Conservation (phyloP, 2,113 vertebrate genomes). For the Rhineura floridana region DNA sequence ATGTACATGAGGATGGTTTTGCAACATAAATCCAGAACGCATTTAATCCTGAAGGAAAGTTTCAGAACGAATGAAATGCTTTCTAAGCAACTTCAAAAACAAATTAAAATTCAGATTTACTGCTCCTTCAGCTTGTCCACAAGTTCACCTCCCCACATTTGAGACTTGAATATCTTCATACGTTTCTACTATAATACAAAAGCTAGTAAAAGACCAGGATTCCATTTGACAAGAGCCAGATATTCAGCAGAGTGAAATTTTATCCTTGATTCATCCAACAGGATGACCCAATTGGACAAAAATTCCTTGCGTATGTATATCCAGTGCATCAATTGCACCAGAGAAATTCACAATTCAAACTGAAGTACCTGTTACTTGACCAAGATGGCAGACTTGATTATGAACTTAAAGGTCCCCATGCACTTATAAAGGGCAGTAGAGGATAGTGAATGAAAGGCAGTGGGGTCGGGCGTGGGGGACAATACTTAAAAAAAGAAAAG, state of each 20-base stretch:
- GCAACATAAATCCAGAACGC: neutral
- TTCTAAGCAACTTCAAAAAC: conserved; percentile 28
- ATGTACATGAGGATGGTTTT: neutral
- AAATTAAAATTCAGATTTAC: conserved; percentile 13
- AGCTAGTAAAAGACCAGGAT: conserved; percentile 26
- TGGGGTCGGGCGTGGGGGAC: neutral
- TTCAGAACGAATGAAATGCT: neutral
- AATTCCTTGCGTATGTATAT: neutral
- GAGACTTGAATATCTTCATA: neutral
- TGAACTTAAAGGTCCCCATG: conserved; percentile 15
- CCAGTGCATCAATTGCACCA: neutral
- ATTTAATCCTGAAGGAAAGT: neutral
- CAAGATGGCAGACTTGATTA: neutral
- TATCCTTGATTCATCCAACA: conserved; percentile 34
- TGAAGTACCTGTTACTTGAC: conserved; percentile 12
- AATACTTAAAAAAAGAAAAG: neutral
- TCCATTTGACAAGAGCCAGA: conserved; percentile 47
- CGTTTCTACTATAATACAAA: conserved; percentile 35
- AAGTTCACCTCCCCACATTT: neutral
- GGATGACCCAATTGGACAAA: conserved; percentile 10
- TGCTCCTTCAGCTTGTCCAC: neutral
- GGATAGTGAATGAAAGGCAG: neutral
- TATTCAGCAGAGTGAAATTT: conserved; percentile 36
- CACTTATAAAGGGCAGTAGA: neutral
- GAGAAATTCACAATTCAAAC: conserved; percentile 37